Base-by-base conservation (phyloP, 2,797 vertebrate species). In the Oryzias dopingdopingensis region DNA sequence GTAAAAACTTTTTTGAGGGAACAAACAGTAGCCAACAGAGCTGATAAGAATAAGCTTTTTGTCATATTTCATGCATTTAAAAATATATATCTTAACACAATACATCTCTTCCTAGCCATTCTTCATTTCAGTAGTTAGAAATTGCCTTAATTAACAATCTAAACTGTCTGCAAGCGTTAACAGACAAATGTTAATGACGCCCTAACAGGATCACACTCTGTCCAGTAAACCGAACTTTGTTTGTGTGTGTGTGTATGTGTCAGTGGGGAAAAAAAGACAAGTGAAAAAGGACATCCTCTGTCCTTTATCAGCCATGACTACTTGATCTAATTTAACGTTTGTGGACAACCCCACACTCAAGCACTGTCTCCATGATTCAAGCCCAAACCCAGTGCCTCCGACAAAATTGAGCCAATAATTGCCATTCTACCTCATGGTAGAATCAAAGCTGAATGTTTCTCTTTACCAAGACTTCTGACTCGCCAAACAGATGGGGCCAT, bases 201-300 rank as follows among this genome's bases (percentile, higher is more conserved):
- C 24, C 53, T 41, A 43, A 40, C 41, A 43, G 70, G 77, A 66
- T 52, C 52, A 45, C 42, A 32, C 53, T 42, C 40, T 65, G 49
- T 61, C 37, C 2, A 1, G 14, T 23, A 29, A 40, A 24, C 56
- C 48, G 52, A 65, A 18, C 20, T 62, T 7, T 48, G 17, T 49
- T n/a, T 55, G 51, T 54, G 47, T 46, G 29, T 32, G 3, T 37
- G 10, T 37, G 32, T 37, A 10, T 22, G 20, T 22, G 3, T 22
- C 20, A 22, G 20, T 13, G 29, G 32, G 42, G 52, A 16, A 22
- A 53, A 60, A 44, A 46, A 48, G 52, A 61, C 63, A 60, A 57
- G 43, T 62, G 56, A 40, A 61, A 54, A 37, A 67, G 56, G 63
- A 73, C 74, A 68, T 84, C 67, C 70, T 81, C 68, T 71, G 64